phyloP scores from a whole-genome alignment of 1,140 invertebrate genomes.

The Acromyrmex echinatior region DNA sequence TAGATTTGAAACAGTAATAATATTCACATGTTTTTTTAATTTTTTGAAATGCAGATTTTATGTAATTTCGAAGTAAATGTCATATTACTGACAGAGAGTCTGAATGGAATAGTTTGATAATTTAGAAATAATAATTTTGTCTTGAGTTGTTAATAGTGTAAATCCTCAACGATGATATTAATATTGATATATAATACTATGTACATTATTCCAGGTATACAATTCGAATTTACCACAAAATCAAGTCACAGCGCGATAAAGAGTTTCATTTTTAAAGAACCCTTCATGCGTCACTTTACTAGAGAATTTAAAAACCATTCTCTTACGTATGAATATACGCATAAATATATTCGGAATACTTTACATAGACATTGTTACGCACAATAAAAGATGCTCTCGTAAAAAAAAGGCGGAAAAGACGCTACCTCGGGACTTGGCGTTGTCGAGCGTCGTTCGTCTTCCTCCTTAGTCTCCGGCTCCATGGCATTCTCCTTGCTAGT shows the following conservation, averaged over 20 bases:
- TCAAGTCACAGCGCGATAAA: no score
- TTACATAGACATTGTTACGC: neutral
- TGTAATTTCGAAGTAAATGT: slow-evolving; percentile 4
- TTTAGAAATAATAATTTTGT: neutral
- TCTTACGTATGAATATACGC: neutral
- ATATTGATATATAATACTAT: neutral
- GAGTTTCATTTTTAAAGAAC: neutral
- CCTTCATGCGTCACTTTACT: neutral
- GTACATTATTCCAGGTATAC: neutral
- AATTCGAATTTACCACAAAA: slow-evolving; percentile 3
- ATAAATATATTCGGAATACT: neutral
- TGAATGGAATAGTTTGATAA: neutral
- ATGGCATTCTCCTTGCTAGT: slow-evolving; percentile 80
- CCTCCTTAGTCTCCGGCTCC: slow-evolving; percentile 81
- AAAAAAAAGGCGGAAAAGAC: neutral
- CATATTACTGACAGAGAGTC: no score
- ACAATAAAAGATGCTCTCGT: neutral
- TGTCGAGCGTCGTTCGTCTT: slow-evolving; percentile 80
- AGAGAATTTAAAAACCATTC: neutral
- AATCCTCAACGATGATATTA: neutral
- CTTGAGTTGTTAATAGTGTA: neutral
- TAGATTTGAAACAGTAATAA: neutral
- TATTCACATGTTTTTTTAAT: neutral
- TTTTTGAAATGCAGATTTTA: neutral
- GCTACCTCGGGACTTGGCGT: slow-evolving; percentile 82